Evolutionary conservation across 2,113 vertebrate genomes (phyloP), one percentile per base, ranked within the genome.

Genomic region (Labrus mixtus): DNA sequence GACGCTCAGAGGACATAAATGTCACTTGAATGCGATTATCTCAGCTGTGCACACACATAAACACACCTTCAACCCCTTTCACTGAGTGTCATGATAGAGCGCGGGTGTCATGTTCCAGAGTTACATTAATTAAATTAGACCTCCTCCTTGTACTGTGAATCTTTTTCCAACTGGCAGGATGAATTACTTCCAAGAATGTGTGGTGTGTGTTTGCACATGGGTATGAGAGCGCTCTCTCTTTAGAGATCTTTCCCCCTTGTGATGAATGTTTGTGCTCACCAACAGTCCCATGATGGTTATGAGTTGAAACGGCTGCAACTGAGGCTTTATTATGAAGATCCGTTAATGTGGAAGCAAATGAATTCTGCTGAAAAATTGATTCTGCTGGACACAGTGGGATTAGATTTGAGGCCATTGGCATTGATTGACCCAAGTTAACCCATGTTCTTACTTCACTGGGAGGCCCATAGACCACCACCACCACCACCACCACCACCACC

Each of bases 21-120:
- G 43, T 57, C 64, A 58, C 68, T 81, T 81, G 50, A 83, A 60
- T 83, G 72, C 82, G 46, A 91, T 88, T 64, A 20, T 73, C 29
- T 54, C 50, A 1, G 1, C n/a, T 12, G 13, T 36, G 7, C 45
- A 1, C 73, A 41, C 43, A 19, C 64, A 13, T 16, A 10, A 29
- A 1, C 37, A 39, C 41, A 56, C 39, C 17, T 68, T 68, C 50
- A 25, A 16, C 13, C 45, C 0, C 46, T 58, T n/a, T 71, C 70
- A 29, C 46, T 69, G 53, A 55, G 0, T 54, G 68, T 75, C 73
- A 82, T 63, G 25, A 51, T 68, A 1, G 17, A 50, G 7, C 19
- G 46, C 19, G 64, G 15, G 19, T 65, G 62, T 66, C 46, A 56
- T 39, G 66, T 53, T 55, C 63, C 53, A 12, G 19, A 4, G 29